These are phyloP conservation scores for Hiodon alosoides DNA, from an alignment of 2,113 vertebrate species.

Conservation along the genomic window DNA sequence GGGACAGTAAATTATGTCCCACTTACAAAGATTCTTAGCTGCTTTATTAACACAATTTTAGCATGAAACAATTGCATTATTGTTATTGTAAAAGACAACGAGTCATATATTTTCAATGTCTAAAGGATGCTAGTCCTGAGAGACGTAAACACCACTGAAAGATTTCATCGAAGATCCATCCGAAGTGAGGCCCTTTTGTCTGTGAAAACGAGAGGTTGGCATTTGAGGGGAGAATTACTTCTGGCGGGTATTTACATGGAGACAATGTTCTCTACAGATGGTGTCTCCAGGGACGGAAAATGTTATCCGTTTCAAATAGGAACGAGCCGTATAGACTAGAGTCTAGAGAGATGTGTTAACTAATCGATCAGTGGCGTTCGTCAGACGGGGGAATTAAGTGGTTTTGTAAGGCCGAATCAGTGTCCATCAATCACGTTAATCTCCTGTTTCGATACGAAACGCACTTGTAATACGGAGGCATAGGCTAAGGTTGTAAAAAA, in stretches of 20 bases:
- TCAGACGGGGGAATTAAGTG: not conserved
- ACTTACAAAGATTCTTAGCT: too few relatives aligned
- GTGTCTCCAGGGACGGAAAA: not conserved
- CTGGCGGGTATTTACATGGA: constrained; percentile 18
- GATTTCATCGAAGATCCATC: constrained; percentile 7
- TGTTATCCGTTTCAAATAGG: constrained; percentile 5
- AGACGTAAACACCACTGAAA: not conserved
- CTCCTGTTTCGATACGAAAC: too few relatives aligned
- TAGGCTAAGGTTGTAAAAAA: too few relatives aligned
- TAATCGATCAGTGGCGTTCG: not conserved
- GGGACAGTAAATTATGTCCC: too few relatives aligned
- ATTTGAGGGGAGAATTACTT: constrained; percentile 13
- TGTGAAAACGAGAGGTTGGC: constrained; percentile 9
- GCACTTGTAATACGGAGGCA: too few relatives aligned
- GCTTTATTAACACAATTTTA: too few relatives aligned
- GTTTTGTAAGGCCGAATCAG: not conserved
- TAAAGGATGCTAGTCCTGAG: not conserved
- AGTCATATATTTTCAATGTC: not conserved
- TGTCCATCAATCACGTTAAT: too few relatives aligned
- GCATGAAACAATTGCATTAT: not conserved
- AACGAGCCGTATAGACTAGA: not conserved
- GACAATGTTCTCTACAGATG: not conserved
- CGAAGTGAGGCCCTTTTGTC: constrained; percentile 16
- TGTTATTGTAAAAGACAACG: constrained; percentile 1
- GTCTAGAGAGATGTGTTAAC: too few relatives aligned